phyloP scores from a whole-genome alignment of 2,797 vertebrate genomes.

The Danio albolineatus region DNA sequence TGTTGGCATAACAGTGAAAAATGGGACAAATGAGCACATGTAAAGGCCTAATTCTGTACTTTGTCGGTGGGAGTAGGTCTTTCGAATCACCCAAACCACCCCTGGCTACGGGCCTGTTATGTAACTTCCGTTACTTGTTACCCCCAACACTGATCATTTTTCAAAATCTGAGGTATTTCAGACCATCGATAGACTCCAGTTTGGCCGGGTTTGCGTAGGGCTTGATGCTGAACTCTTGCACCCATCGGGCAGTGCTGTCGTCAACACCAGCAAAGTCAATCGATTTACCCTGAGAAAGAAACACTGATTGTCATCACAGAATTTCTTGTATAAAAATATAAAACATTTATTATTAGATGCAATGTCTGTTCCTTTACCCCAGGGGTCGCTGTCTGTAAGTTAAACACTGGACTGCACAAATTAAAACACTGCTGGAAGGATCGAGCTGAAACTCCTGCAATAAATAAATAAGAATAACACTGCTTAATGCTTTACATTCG shows the following conservation, averaged over 20 bases:
- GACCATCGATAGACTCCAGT: conserved; percentile 96
- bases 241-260: conserved; percentile 88
- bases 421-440: conserved; percentile 93
- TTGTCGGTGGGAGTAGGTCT: too few species aligned
- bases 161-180: conserved; percentile 38
- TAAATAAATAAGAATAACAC: conserved; percentile 32
- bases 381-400: conserved; percentile 94
- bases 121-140: too few species aligned
- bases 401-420: conserved; percentile 86
- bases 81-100: too few species aligned
- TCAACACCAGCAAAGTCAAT: conserved; percentile 90
- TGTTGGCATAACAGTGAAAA: too few species aligned
- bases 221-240: conserved; percentile 94
- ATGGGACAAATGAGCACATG: too few species aligned
- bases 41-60: too few species aligned
- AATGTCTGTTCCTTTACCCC: conserved; percentile 82
- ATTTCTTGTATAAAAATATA: too few species aligned
- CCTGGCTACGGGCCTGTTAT: too few species aligned
- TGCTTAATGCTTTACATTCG: background rate
- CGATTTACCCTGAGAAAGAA: conserved; percentile 83
- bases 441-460: conserved; percentile 89
- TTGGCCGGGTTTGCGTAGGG: conserved; percentile 91
- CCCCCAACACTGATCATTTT: too few species aligned
- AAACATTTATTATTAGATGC: background rate
- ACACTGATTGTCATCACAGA: background rate